Evolutionary conservation across 2,113 vertebrate genomes (phyloP).

Genomic region (Holacanthus passer): DNA sequence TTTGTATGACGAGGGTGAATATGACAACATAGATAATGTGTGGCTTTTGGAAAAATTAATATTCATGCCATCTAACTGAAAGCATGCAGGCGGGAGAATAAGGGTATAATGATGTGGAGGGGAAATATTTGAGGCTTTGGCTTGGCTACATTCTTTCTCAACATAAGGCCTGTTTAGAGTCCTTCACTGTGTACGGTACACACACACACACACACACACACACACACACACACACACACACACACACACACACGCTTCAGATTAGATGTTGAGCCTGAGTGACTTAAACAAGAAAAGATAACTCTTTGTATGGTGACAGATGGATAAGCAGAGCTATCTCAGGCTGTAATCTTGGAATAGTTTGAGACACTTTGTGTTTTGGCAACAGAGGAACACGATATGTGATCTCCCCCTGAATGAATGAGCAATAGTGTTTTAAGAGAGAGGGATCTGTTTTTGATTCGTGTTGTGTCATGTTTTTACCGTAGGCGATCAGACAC

Average conservation of each 20-base stretch:
- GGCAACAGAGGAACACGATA: slow-evolving; percentile 82
- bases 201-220: slow-evolving; percentile 69
- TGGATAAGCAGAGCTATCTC: slow-evolving; percentile 75
- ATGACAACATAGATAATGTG: slow-evolving; percentile 56
- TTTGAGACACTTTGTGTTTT: slow-evolving; percentile 81
- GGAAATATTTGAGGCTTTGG: slow-evolving; percentile 51
- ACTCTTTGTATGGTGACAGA: slow-evolving; percentile 77
- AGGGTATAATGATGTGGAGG: slow-evolving; percentile 21
- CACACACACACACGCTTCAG: slow-evolving; percentile 63
- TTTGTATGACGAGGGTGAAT: slow-evolving; percentile 47
- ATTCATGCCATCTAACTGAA: slow-evolving; percentile 66
- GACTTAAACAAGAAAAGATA: slow-evolving; percentile 76
- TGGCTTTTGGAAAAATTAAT: slow-evolving; percentile 68
- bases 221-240: slow-evolving; percentile 50
- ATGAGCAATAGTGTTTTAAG: slow-evolving; percentile 77
- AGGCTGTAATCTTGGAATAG: slow-evolving; percentile 77
- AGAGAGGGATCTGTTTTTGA: slow-evolving; percentile 70
- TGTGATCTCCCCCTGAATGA: slow-evolving; percentile 77
- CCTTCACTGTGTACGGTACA: slow-evolving; percentile 23
- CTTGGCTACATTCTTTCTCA: slow-evolving; percentile 62
- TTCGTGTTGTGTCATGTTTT: slow-evolving; percentile 80
- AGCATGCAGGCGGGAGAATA: slow-evolving; percentile 30
- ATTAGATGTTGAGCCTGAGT: slow-evolving; percentile 74
- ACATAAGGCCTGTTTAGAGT: slow-evolving; percentile 28
- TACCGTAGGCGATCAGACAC: slow-evolving; percentile 70